A percentile compares a stretch with the other conserved stretches of the same genome.
These are phyloP conservation scores for Drosophila subsilvestris DNA, from an alignment of 2,888 invertebrate genomes.

Conservation along the genomic window DNA sequence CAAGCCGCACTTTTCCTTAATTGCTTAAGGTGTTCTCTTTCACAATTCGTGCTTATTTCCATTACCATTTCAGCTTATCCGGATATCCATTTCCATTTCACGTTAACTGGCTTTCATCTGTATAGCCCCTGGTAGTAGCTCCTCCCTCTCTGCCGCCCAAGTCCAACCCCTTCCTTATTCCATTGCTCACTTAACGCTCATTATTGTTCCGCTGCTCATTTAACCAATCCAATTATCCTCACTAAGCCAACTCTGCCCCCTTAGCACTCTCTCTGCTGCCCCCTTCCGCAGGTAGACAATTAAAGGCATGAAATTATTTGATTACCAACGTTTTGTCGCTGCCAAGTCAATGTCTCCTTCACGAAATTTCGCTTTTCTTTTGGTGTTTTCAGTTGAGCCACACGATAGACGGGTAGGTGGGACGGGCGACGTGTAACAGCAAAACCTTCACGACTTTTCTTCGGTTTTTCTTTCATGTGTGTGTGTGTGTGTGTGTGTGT, in stretches of 20 bases:
- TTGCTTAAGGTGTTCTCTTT: neutral
- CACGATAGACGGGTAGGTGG: neutral
- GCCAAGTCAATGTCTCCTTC: constrained; percentile 56
- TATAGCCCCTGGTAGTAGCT: constrained; percentile 10
- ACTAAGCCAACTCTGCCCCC: constrained; percentile 33
- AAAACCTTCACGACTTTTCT: constrained; percentile 49
- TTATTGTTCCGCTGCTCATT: constrained; percentile 49
- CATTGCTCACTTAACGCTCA: constrained; percentile 47
- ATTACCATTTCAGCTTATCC: neutral
- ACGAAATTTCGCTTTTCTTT: constrained; percentile 74
- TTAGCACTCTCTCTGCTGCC: constrained; percentile 2
- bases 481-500: constrained; percentile 24
- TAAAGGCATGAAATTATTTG: constrained; percentile 73
- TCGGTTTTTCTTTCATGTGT: constrained; percentile 50
- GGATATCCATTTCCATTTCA: constrained; percentile 17
- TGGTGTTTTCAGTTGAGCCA: constrained; percentile 13
- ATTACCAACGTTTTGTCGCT: constrained; percentile 63
- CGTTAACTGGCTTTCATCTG: constrained; percentile 14
- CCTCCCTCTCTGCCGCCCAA: constrained; percentile 26
- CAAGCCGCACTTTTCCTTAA: neutral
- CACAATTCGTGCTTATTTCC: neutral
- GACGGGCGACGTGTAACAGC: constrained; percentile 2
- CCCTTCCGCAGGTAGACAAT: constrained; percentile 56
- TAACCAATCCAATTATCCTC: constrained; percentile 48
- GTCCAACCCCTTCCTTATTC: neutral